phyloP scores from a whole-genome alignment of 2,797 vertebrate species.

The Agapornis canus region DNA sequence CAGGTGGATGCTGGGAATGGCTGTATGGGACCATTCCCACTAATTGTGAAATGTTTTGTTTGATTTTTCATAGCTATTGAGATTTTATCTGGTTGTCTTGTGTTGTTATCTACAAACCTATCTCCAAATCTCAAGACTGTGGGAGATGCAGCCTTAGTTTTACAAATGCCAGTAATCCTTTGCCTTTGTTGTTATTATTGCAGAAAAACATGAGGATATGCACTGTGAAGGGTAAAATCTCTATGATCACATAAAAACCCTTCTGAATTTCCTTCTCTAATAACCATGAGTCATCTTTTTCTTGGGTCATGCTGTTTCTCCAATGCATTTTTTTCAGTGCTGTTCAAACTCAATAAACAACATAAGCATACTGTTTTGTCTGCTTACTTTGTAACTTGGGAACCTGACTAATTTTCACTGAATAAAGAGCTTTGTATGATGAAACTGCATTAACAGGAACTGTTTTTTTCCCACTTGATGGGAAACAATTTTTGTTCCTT shows the following conservation, averaged over 20 bases:
- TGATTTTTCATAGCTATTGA: background rate
- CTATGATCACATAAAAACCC: rapidly evolving
- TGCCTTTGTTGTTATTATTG: background rate
- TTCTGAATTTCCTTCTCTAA: background rate
- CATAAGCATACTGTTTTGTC: background rate
- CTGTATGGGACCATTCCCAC: background rate
- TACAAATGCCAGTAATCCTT: background rate
- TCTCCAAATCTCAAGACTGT: background rate
- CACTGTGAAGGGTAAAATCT: background rate
- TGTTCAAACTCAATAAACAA: background rate
- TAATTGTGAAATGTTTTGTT: background rate
- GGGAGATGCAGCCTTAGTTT: background rate
- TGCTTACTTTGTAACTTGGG: background rate
- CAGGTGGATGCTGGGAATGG: background rate
- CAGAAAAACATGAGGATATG: background rate
- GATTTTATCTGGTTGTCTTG: background rate
- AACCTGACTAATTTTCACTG: background rate
- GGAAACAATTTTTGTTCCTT: background rate
- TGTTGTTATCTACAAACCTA: background rate
- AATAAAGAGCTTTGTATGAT: background rate
- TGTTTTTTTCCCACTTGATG: background rate
- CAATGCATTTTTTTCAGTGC: background rate
- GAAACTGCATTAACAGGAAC: background rate
- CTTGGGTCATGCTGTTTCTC: background rate
- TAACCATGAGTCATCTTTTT: background rate